Base-by-base conservation (phyloP, 2,113 vertebrate genomes). In the Colinus virginianus region DNA sequence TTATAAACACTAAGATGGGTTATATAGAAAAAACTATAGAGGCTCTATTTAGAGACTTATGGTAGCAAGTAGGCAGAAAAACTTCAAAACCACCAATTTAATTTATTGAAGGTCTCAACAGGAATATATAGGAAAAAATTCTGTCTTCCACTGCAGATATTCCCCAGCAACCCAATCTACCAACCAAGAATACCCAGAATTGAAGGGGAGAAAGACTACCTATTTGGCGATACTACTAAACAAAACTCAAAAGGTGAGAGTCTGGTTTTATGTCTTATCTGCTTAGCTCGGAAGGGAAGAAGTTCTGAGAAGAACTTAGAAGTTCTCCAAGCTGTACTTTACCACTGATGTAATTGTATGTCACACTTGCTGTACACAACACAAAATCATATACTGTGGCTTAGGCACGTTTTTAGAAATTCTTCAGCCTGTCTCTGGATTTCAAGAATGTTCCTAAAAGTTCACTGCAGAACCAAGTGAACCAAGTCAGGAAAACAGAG, bases 1-100 rank as follows among this genome's bases (percentile, higher is more conserved):
- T 98, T 98, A 98, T 98, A 98, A 98, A 98, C 97, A 97, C 97
- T 97, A 97, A 97, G 98, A 97, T 97, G 97, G 97, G 97, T 96
- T 97, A 91, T 97, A 95, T 94, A 98, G 96, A 97, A 98, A 97
- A 95, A 96, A 97, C 96, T 97, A 92, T 96, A 96, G 96, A 90
- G 90, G 90, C 96, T 97, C 97, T 98, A 97, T 98, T 97, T 96
- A 94, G 95, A 97, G 95, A 96, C 97, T 97, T 96, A 97, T 89
- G 93, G 93, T 97, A 97, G 97, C 95, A 97, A 98, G 97, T 95
- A 97, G 97, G 97, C 97, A 98, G 97, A 97, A 97, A 97, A 97
- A 97, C 96, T 97, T 97, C 96, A 96, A 98, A 98, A 94, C 97
- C 97, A 96, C 97, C 96, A 94, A 97, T 96, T 97, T 98, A 97